These are phyloP conservation scores for Pelagia noctiluca DNA, from an alignment of 30 jellyfish, hydroid and myxozoan species.

Conservation along the genomic window DNA sequence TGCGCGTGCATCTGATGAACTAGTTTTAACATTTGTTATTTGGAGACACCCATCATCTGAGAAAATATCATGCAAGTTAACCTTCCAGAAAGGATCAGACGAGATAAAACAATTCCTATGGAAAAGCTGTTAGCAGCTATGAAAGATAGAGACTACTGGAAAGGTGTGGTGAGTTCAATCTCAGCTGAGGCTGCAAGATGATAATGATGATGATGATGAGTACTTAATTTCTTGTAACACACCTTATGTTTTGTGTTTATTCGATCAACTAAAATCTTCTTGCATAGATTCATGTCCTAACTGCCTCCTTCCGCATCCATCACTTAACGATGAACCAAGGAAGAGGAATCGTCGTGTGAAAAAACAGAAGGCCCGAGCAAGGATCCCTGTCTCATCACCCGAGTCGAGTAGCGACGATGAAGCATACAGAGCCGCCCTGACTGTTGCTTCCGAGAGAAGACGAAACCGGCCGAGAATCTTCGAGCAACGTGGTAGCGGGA, in stretches of 20 bases:
- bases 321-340: background rate
- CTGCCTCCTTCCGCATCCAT: slow-evolving; percentile 76
- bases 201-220: background rate
- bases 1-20: too few relatives aligned
- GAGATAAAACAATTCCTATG: too few relatives aligned
- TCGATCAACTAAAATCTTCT: background rate
- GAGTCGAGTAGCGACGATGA: slow-evolving; percentile 45
- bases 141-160: too few relatives aligned
- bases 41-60: too few relatives aligned
- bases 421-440: slow-evolving; percentile 56
- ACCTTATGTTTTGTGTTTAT: background rate
- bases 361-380: slow-evolving; percentile 50
- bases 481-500: background rate
- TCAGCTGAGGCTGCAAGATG: too few relatives aligned
- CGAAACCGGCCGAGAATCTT: slow-evolving; percentile 49
- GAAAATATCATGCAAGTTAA: too few relatives aligned
- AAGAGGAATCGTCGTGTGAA: slow-evolving; percentile 5
- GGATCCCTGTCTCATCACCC: slow-evolving; percentile 45
- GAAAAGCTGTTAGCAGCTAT: too few relatives aligned
- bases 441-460: slow-evolving; percentile 42
- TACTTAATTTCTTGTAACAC: background rate
- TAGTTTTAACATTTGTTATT: too few relatives aligned
- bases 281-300: slow-evolving; percentile 46
- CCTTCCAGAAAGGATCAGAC: too few relatives aligned
- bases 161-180: too few relatives aligned